Base-by-base conservation (phyloP, 2,888 invertebrate genomes). In the Seira sanloemensis region DNA sequence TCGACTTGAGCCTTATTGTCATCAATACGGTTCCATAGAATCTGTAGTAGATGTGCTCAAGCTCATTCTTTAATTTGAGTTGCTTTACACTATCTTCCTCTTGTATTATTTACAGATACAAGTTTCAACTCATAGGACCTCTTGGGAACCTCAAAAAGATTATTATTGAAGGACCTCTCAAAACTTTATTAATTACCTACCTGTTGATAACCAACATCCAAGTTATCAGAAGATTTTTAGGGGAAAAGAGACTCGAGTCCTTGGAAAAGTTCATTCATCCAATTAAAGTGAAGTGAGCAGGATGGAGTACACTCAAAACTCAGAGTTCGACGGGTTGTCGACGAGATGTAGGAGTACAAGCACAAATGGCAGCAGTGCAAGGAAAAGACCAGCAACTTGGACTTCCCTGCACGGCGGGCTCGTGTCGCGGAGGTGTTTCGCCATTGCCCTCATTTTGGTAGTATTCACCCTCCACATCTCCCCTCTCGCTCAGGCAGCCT, bases 381-480 rank as follows among this genome's bases (percentile, higher is more conserved):
- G 69, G 37, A 69, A 69, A 16, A 69, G 69, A 26, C 37, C 37
- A 7, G 16, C 37, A 4, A 9, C 23, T 19, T 12, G 19, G 16
- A 18, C n/a, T n/a, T n/a, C n/a, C n/a, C n/a, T n/a, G n/a, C n/a
- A n/a, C n/a, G n/a, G 4, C 37, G 23, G 37, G 65, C 9, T 27
- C 65, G 16, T 37, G 16, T 62, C 74, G 4, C 62, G 24, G 16
- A 65, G 74, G n/a, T 74, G 37, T 19, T n/a, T 74, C 21, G 65
- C 65, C 0, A 2, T 74, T 24, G 27, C 27, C 27, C 65, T 74
- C 27, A 65, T 74, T 18, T 23, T 74, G 4, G 62, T 65, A 18
- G 5, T 74, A 16, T 25, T 74, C 27, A 65, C 74, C 26, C 65
- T 74, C 65, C 74, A 74, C 65, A 65, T 74, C 19, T 62, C 74